Evolutionary conservation across 2,113 vertebrate species (phyloP).

Genomic region (Dasyurus viverrinus): DNA sequence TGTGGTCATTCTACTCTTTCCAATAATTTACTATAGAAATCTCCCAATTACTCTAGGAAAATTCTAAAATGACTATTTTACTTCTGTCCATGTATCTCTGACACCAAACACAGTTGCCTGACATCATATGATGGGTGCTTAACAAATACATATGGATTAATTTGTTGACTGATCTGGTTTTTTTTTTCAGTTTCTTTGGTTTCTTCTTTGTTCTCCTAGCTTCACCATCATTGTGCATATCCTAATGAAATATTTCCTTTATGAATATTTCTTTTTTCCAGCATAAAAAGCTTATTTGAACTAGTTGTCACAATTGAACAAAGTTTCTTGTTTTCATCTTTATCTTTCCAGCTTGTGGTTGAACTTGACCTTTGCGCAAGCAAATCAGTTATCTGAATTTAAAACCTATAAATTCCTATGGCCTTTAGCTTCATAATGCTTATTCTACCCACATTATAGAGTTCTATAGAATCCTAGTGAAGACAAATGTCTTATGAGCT

Average conservation of each 20-base stretch:
- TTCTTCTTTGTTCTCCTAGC: neutral
- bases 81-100: neutral
- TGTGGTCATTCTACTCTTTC: neutral
- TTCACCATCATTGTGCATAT: neutral
- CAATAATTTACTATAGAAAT: neutral
- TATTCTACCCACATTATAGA: neutral
- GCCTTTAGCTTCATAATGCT: neutral
- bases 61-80: neutral
- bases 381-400: neutral
- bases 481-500: neutral
- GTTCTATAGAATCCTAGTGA: neutral
- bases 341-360: neutral
- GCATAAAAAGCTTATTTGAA: neutral
- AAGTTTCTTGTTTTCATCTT: neutral
- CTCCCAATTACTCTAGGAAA: neutral
- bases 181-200: neutral
- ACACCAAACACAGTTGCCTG: neutral
- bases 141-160: neutral
- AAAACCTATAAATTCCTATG: neutral
- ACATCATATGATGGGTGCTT: neutral
- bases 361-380: neutral
- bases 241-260: neutral
- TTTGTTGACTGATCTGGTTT: neutral
- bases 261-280: neutral
- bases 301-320: neutral